Base-by-base conservation (phyloP, 2,888 invertebrate genomes). In the Pedicia rivosa region DNA sequence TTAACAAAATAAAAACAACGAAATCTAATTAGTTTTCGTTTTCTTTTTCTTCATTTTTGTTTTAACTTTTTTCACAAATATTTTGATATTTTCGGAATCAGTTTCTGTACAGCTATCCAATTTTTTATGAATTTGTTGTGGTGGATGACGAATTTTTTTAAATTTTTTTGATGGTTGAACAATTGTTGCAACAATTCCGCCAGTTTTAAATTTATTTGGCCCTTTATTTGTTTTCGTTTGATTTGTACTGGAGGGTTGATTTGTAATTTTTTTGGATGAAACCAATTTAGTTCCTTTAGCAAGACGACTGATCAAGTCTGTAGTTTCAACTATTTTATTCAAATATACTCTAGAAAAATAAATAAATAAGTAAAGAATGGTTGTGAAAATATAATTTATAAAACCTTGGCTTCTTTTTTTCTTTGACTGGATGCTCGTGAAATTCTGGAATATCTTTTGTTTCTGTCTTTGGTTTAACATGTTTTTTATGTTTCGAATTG, bases 111-210 rank as follows among this genome's bases (percentile, higher is more conserved):
- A 35, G 20, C 29, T 27, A 33, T 9, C 27, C 32, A 37, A 37
- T 19, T 26, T n/a, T n/a, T 26, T 33, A n/a, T 29, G 30, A 17
- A 22, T 33, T 28, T 28, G 34, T 30, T 22, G 19, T 7, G n/a
- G 19, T 30, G 4, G 24, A 12, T 15, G 19, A 5, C 19, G 40
- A 64, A 66, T 22, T 64, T 65, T 24, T 68, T 66, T 5, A 65
- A 56, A 48, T 63, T 44, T 45, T 47, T 64, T 66, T 43, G 61
- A 64, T 19, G 50, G 56, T 49, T 67, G 66, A 20, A 65, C 52
- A 3, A 72, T 70, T 9, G 72, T 68, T 19, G 72, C 68, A 1
- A 75, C 69, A 42, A 70, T 60, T 14, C 70, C 71, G 40, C 69
- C 61, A 45, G 72, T 72, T 48, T 69, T 68, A 47, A 75, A 75